Evolutionary conservation across 1,140 invertebrate species (phyloP).

Genomic region (Drosophila nigromelanica): DNA sequence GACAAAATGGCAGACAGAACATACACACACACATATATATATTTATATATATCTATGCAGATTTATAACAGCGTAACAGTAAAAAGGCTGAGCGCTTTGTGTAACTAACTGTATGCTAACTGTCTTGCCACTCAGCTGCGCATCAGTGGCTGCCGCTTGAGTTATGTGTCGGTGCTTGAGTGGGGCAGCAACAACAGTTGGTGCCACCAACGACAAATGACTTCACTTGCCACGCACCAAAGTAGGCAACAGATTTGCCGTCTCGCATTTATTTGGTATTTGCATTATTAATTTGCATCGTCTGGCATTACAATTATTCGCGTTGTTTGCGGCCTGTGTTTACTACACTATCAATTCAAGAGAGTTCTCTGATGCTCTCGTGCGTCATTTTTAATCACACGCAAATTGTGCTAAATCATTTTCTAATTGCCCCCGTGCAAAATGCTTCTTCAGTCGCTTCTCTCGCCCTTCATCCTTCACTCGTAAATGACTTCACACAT

Average conservation of each 20-base stretch:
- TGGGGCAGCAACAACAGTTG: background rate
- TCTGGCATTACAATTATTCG: constrained; percentile 31
- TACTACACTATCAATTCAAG: constrained; percentile 7
- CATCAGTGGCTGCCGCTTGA: constrained; percentile 44
- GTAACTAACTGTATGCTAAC: constrained; percentile 67
- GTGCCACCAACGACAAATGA: constrained; percentile 3
- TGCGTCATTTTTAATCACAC: constrained; percentile 63
- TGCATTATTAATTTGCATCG: constrained; percentile 41
- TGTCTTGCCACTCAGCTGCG: constrained; percentile 54
- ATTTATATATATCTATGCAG: background rate
- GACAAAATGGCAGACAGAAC: constrained; percentile 44
- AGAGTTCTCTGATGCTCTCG: background rate
- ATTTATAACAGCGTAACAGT: constrained; percentile 37
- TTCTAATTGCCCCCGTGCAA: constrained; percentile 65
- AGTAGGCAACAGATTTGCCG: constrained; percentile 24
- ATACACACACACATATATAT: background rate
- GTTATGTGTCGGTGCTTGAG: constrained; percentile 28
- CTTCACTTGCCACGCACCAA: constrained; percentile 36
- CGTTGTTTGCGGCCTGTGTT: background rate
- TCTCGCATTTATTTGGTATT: constrained; percentile 30
- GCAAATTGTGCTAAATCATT: constrained; percentile 74
- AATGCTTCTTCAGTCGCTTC: background rate
- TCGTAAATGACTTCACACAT: constrained; percentile 70
- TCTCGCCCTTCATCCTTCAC: constrained; percentile 9
- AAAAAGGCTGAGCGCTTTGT: constrained; percentile 62